phyloP scores from a whole-genome alignment of 2,797 vertebrate genomes.

The Pogoniulus pusillus region DNA sequence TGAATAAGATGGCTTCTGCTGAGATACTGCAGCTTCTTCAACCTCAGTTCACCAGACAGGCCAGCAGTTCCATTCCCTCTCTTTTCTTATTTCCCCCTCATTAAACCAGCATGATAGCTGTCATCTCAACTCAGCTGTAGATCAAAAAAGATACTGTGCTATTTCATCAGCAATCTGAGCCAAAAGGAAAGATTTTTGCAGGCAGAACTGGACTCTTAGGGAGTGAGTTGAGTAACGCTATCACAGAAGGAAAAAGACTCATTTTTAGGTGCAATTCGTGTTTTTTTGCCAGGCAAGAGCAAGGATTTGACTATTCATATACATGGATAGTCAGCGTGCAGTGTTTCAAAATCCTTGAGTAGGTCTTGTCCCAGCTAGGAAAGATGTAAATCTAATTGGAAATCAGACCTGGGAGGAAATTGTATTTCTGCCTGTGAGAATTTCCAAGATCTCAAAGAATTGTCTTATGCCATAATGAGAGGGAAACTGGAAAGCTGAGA shows the following conservation, averaged over 20 bases:
- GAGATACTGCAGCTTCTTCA: neutral
- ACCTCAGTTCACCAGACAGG: neutral
- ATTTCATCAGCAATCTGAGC: neutral
- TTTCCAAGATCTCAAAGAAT: constrained; percentile 1
- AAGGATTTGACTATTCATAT: neutral
- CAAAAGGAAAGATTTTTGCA: neutral
- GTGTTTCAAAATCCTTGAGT: neutral
- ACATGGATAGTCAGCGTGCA: neutral
- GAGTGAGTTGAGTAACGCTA: neutral
- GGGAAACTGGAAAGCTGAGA: neutral
- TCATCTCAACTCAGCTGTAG: neutral
- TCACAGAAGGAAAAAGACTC: neutral
- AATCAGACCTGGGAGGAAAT: constrained; percentile 8
- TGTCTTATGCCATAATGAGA: neutral
- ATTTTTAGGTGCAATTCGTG: neutral
- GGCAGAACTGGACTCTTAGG: neutral
- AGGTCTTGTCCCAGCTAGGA: constrained; percentile 16
- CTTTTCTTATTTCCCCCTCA: neutral
- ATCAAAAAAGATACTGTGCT: neutral
- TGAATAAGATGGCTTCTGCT: neutral
- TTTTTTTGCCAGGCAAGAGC: neutral
- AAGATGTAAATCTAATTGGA: constrained; percentile 24
- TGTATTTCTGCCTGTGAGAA: neutral
- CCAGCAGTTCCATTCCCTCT: neutral
- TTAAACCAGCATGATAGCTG: neutral